Conservation (phyloP, 2,888 invertebrate species). For the Polymixis lichenea region DNA sequence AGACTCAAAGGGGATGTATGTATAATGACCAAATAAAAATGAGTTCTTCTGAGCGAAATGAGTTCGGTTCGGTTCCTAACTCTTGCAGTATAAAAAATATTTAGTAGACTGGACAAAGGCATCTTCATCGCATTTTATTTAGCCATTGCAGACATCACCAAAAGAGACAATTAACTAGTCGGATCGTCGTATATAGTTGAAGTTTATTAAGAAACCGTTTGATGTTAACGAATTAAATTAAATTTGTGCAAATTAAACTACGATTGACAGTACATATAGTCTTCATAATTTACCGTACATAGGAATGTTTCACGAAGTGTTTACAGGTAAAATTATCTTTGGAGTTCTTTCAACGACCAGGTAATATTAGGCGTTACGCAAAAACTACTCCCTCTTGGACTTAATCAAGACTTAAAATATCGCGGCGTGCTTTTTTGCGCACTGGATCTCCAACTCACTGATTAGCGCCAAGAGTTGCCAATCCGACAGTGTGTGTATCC, state of each 20-base stretch:
- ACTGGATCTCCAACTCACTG: no score
- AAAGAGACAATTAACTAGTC: no score
- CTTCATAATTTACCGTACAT: not conserved
- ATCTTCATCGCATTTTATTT: not conserved
- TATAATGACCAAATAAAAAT: not conserved
- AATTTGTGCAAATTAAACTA: no score
- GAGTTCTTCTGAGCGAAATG: not conserved
- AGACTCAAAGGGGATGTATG: not conserved
- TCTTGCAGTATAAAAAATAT: not conserved
- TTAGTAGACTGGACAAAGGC: not conserved
- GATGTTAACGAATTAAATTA: no score
- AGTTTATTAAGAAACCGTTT: no score
- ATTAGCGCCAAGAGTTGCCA: no score
- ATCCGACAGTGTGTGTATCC: no score
- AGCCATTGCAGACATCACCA: no score
- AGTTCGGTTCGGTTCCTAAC: conserved; percentile 11
- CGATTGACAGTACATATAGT: not conserved
- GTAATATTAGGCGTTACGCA: not conserved
- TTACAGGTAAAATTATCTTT: conserved; percentile 15
- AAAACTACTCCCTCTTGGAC: not conserved
- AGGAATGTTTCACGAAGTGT: not conserved
- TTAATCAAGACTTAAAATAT: not conserved
- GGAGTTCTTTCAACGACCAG: not conserved
- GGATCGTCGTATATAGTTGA: no score
- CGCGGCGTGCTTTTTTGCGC: no score